Evolutionary conservation across 1,140 invertebrate genomes (phyloP), one percentile per base, ranked within the genome.

Genomic region (Nasonia giraulti): DNA sequence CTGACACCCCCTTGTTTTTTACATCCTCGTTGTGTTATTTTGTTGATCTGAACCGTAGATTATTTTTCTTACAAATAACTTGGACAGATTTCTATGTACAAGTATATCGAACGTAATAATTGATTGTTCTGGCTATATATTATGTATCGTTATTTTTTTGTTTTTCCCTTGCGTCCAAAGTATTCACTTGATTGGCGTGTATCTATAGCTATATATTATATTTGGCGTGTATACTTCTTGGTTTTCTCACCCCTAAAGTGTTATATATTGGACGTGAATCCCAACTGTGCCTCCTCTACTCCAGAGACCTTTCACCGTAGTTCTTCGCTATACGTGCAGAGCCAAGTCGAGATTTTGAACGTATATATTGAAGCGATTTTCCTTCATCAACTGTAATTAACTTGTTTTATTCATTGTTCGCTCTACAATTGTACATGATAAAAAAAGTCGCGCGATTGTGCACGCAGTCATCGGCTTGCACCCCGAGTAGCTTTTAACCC

Each of bases 381-480:
- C n/a, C 7, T 23, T 27, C 69, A 71, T 74, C 73, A 37, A 40
- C 2, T 74, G 23, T 40, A 17, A 17, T 75, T 33, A 75, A 75
- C 12, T 40, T 44, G 17, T 40, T 75, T 75, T 75, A 3, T 75
- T 75, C 33, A 75, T 44, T 12, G 17, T 62, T 62, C 55, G 20
- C 55, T 62, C 55, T 62, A n/a, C 20, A 40, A 75, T 75, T 23
- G 14, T 33, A 73, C 27, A 73, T 33, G 4, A 33, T 14, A 71
- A 71, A 27, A 81, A 50, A 81, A 73, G 40, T 80, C 66, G 79
- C 79, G 68, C 37, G n/a, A 20, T 31, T 44, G 33, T 75, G 74
- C 74, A 75, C 74, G 74, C 74, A 75, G 74, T 75, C 74, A 75
- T 75, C 74, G 74, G 74, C 74, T 75, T 75, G 74, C 74, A 75